These are phyloP conservation scores for Adela reaumurella DNA, from an alignment of 2,888 invertebrate genomes.

Conservation along the genomic window DNA sequence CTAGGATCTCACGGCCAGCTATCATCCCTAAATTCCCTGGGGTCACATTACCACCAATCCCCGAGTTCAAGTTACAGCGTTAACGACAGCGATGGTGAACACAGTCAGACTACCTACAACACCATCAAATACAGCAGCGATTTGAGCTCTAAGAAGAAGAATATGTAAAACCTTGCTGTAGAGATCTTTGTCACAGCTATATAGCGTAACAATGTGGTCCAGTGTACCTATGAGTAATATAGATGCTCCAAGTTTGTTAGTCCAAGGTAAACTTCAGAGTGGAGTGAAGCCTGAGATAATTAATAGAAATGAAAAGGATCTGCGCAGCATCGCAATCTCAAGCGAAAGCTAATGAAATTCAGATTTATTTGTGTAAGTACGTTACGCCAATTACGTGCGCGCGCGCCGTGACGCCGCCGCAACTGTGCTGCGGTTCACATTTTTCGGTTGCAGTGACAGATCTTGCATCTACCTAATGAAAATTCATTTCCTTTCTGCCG, in stretches of 20 bases:
- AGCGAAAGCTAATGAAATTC: conserved; percentile 18
- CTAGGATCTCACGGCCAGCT: conserved; percentile 19
- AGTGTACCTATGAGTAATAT: too few relatives aligned
- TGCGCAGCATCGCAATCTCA: conserved; percentile 7
- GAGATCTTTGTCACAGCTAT: too few relatives aligned
- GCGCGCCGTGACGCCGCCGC: not conserved
- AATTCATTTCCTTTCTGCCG: not conserved
- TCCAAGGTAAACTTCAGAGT: too few relatives aligned
- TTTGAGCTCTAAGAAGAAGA: conserved; percentile 24
- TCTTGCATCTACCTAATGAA: not conserved
- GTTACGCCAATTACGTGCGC: conserved; percentile 24
- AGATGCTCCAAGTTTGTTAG: too few relatives aligned
- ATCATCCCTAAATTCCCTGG: not conserved
- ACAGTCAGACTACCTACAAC: conserved; percentile 42
- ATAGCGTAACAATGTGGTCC: too few relatives aligned
- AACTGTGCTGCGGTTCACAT: too few relatives aligned
- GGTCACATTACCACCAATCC: not conserved
- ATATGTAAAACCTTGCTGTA: not conserved
- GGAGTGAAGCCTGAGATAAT: too few relatives aligned
- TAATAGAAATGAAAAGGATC: too few relatives aligned
- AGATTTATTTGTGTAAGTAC: conserved; percentile 29
- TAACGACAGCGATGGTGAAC: conserved; percentile 34
- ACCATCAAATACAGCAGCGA: conserved; percentile 51
- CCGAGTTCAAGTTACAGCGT: conserved; percentile 27
- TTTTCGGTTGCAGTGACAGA: not conserved